Percentiles rank a stretch among this genome's conserved stretches.
Evolutionary conservation across 1,140 invertebrate species (phyloP).

Genomic region (Andrena cerasifolii): DNA sequence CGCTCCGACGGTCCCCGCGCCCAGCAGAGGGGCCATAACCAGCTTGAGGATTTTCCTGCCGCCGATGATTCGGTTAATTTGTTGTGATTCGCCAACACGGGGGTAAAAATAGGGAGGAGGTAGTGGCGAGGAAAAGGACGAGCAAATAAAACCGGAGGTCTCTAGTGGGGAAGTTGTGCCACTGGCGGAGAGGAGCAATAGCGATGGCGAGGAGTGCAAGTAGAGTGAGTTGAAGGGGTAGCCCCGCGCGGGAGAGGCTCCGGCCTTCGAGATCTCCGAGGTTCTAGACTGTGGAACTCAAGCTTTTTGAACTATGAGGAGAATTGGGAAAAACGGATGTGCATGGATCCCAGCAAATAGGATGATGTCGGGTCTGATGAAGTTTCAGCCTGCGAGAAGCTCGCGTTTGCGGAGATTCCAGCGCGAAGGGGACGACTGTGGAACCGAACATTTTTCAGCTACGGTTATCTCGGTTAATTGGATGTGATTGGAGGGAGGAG

Average conservation of each 20-base stretch:
- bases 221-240: not conserved
- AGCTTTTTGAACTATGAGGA: not conserved
- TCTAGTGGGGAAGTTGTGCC: not conserved
- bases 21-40: not conserved
- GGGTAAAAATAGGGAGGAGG: not conserved
- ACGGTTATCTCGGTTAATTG: not conserved
- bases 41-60: not conserved
- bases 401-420: no score
- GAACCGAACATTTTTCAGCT: not conserved
- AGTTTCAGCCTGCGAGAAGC: no score
- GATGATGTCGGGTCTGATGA: no score
- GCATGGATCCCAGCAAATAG: no score
- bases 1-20: not conserved
- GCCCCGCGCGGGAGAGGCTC: not conserved
- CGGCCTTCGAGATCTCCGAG: conserved; percentile 1
- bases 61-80: not conserved
- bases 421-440: not conserved
- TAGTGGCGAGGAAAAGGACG: not conserved
- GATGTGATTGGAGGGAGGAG: not conserved
- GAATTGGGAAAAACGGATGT: no score
- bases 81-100: not conserved
- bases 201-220: not conserved
- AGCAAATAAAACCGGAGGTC: not conserved
- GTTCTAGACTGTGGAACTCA: conserved; percentile 5
- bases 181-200: not conserved